A percentile compares a stretch with the other conserved stretches of the same genome.
Conservation (phyloP, 2,113 vertebrate genomes). For the Ginglymostoma cirratum region DNA sequence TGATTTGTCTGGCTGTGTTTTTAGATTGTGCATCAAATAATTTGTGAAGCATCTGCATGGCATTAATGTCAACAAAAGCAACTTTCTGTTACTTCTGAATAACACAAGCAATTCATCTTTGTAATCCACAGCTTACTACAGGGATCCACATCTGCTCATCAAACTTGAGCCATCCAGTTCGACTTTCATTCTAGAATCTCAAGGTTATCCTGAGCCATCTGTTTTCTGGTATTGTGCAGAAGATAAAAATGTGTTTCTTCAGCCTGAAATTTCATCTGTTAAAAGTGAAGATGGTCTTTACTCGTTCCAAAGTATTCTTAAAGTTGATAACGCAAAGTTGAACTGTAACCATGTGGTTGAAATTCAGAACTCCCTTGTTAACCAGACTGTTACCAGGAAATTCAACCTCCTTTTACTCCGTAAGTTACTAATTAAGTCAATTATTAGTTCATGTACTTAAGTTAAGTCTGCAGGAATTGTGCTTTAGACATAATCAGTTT, state of each 20-base stretch:
- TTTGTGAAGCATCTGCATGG: too few relatives aligned
- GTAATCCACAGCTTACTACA: slow-evolving; percentile 14
- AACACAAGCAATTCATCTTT: background rate
- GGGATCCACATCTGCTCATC: background rate
- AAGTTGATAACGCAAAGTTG: background rate
- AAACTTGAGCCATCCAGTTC: background rate
- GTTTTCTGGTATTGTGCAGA: slow-evolving; percentile 2
- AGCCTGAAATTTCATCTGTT: background rate
- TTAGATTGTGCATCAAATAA: background rate
- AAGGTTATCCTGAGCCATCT: slow-evolving; percentile 17
- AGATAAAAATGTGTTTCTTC: background rate
- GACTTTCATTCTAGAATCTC: background rate
- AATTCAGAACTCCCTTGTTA: background rate
- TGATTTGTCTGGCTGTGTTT: background rate
- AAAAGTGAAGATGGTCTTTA: slow-evolving; percentile 16
- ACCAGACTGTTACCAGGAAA: slow-evolving; percentile 9
- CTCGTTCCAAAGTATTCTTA: background rate
- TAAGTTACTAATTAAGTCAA: background rate
- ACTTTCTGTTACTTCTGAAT: background rate
- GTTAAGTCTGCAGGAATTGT: background rate
- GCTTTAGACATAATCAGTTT: background rate
- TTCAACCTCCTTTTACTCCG: background rate
- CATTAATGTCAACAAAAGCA: background rate
- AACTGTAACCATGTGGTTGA: background rate
- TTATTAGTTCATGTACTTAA: background rate